These are phyloP conservation scores for Euura saliciscinereae DNA, from an alignment of 1,140 invertebrate genomes.

Conservation along the genomic window DNA sequence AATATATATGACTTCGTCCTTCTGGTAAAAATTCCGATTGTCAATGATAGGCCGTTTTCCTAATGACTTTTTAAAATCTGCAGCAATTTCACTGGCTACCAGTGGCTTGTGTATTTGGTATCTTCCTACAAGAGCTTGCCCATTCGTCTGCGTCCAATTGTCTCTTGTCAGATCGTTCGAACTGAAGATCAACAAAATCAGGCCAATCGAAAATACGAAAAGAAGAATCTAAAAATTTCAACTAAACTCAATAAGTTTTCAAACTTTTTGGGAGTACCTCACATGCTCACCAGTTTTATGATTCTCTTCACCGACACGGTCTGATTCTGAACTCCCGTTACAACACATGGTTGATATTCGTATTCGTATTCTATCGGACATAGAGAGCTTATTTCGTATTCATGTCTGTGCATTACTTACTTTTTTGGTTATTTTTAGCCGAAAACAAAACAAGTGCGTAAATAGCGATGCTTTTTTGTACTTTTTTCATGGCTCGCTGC, in stretches of 20 bases:
- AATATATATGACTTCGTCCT: not conserved
- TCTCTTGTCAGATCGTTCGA: not conserved
- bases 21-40: not conserved
- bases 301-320: not conserved
- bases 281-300: not conserved
- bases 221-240: not conserved
- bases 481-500: not conserved
- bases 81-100: not conserved
- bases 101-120: not conserved
- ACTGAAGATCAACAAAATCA: not conserved
- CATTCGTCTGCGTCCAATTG: not conserved
- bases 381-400: not conserved
- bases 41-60: not conserved
- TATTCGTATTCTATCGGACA: not conserved
- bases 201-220: not conserved
- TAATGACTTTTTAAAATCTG: not conserved
- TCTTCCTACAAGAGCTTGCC: not conserved
- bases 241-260: not conserved
- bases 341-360: not conserved
- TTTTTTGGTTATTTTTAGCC: constrained; percentile 1
- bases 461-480: not conserved
- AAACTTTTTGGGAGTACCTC: not conserved
- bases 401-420: not conserved
- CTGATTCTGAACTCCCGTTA: not conserved
- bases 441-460: not conserved